A percentile compares a stretch with the other conserved stretches of the same genome.
Conservation (phyloP, 1,140 invertebrate genomes). For the Asobara japonica region DNA sequence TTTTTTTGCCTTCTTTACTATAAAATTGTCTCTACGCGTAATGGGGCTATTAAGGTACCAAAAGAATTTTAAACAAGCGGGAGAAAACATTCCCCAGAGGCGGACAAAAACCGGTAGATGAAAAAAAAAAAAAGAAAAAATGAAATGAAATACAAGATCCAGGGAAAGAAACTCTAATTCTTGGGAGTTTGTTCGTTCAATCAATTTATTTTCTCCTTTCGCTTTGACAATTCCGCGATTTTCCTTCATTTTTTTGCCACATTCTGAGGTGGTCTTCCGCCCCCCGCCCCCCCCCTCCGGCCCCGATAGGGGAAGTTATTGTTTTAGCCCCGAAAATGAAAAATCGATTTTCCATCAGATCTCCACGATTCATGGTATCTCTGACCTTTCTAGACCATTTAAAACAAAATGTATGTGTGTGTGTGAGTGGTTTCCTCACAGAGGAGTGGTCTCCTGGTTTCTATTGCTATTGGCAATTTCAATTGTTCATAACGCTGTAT, state of each 20-base stretch:
- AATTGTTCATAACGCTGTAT: too few relatives aligned
- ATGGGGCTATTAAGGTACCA: not conserved
- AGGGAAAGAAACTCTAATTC: not conserved
- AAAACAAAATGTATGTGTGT: too few relatives aligned
- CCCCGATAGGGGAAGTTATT: too few relatives aligned
- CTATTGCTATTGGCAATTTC: too few relatives aligned
- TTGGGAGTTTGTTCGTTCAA: not conserved
- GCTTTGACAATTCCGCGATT: not conserved
- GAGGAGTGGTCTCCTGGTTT: too few relatives aligned
- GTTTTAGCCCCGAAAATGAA: too few relatives aligned
- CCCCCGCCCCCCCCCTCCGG: too few relatives aligned
- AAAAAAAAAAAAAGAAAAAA: not conserved
- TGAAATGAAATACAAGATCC: not conserved
- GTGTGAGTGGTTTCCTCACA: too few relatives aligned
- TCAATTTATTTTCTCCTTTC: not conserved
- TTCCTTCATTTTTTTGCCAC: not conserved
- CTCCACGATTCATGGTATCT: too few relatives aligned
- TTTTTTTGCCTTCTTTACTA: too few relatives aligned
- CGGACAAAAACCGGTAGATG: not conserved
- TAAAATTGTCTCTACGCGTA: not conserved
- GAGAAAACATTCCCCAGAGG: not conserved
- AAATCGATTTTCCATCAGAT: too few relatives aligned
- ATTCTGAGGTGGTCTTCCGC: not conserved
- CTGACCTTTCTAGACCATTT: too few relatives aligned
- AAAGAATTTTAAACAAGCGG: not conserved